Base-by-base conservation (phyloP, 2,797 vertebrate species). In the Girardinus metallicus region DNA sequence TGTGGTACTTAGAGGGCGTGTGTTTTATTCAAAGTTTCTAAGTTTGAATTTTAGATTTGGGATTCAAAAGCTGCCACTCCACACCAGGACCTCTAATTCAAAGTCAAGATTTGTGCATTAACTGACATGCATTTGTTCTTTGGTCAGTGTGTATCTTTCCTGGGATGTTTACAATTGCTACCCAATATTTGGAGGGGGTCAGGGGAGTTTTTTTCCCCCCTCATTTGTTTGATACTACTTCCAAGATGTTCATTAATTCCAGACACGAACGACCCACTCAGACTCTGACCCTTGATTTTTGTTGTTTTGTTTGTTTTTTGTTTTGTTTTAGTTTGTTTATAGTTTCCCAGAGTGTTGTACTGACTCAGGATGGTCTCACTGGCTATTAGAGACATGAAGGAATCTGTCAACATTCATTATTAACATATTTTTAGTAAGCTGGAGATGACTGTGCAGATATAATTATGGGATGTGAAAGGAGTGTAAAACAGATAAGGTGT, bases 361-460 rank as follows among this genome's bases (percentile, higher is more conserved):
- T 93, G 92, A 94, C 74, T 90, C 87, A 89, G 86, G 76, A 83
- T 57, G 72, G 85, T 83, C 75, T 83, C 26, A 16, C 16, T 36
- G 76, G 85, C 86, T 83, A 82, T 76, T 71, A 41, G 82, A 85
- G 83, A 77, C 82, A 75, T 46, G 34, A 76, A 68, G 79, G 53
- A 51, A 83, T 85, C 64, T 9, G 74, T 83, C 74, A 36, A 77
- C 3, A 5, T 85, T 88, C 77, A n/a, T 71, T 49, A 66, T 83
- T 73, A 87, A 87, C 90, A 86, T 75, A 71, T 13, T 83, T 91
- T 92, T 91, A 88, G 93, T 91, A 74, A 87, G 79, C 44, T 76
- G 84, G 83, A 88, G 86, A 88, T 86, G 79, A 74, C 79, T 70
- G 77, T 46, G 31, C 60, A 70, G 60, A 73, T 85, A 36, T 75